Base-by-base conservation (phyloP, 2,797 vertebrate species). In the Centroberyx gerrardi region DNA sequence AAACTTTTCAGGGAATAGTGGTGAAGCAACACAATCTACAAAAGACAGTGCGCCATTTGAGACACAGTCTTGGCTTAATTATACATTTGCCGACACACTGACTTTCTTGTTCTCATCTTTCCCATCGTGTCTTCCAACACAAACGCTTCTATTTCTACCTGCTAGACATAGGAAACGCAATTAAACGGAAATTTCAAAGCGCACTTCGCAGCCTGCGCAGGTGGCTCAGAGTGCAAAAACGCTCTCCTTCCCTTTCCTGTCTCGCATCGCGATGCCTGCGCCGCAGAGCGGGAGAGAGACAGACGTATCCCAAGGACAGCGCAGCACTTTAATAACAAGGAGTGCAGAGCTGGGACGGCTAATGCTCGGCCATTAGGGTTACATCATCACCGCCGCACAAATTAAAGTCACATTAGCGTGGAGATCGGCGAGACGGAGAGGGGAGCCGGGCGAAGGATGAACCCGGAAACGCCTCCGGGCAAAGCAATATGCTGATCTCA, bases 401-500 rank as follows among this genome's bases (percentile, higher is more conserved):
- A 93, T 92, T 91, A 91, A 89, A 93, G 85, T 82, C 82, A 77
- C 84, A 86, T 93, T 89, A 92, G 75, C 48, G 62, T 18, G 5
- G 9, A 73, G 85, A 84, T 87, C 74, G 46, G 1, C 65, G 77
- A 84, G 83, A 77, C 40, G 27, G 82, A 75, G 68, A 66, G 65
- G 73, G 58, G 70, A 77, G 62, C 49, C 62, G 17, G 54, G 75
- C 70, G 56, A 70, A 71, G 63, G 79, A 87, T 73, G 74, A 81
- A 69, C 62, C 74, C 40, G 17, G 68, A 85, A 80, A 72, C 7
- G 79, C 89, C 81, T 0, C 54, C 66, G 86, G 85, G 78, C 60
- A 61, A 65, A 76, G 84, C 76, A 66, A 72, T 73, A 72, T 72
- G 83, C 81, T 83, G 84, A 87, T 87, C 83, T 75, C 81, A 80